Evolutionary conservation across 2,113 vertebrate genomes (phyloP), one percentile per base, ranked within the genome.

Genomic region (Rhinopomastus cyanomelas): DNA sequence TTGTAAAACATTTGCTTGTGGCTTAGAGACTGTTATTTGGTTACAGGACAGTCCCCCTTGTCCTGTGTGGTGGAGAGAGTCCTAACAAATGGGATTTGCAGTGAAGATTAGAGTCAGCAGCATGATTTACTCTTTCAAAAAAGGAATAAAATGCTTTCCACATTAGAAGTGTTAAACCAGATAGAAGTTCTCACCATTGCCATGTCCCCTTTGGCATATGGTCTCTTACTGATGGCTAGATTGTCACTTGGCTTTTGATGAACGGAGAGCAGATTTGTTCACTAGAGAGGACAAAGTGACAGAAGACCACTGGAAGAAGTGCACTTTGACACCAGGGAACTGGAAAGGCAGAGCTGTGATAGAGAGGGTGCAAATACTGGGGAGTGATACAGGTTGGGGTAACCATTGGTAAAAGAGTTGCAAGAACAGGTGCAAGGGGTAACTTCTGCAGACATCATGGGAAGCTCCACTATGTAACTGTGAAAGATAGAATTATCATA

Each of bases 351-450:
- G 30, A 83, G 9, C 19, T 2, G 1, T 51, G 26, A 23, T 2
- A 37, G 17, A 55, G 23, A 83, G 12, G 4, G 17, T 46, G 25
- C 29, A n/a, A 27, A 46, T 68, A 71, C 21, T 12, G 30, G 42
- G 14, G 7, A 61, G 15, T 0, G 0, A 46, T 16, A 7, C 25
- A 29, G 17, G 11, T 6, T 3, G 0, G 11, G 17, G 23, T 42
- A 67, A 30, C 29, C 10, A 18, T 3, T 1, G 1, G 36, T 27
- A 18, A 64, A 77, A 79, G 36, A 53, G 19, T 5, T 65, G 21
- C 36, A 57, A 56, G 46, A 78, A 42, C 3, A 21, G 8, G 5
- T 13, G 11, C 29, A 74, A 60, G 8, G 5, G 15, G 11, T 30
- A 74, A 60, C 12, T 65, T 67, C 57, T 64, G n/a, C 20, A 75